Evolutionary conservation across 2,888 invertebrate genomes (phyloP).

Genomic region (Crossocerus cetratus): DNA sequence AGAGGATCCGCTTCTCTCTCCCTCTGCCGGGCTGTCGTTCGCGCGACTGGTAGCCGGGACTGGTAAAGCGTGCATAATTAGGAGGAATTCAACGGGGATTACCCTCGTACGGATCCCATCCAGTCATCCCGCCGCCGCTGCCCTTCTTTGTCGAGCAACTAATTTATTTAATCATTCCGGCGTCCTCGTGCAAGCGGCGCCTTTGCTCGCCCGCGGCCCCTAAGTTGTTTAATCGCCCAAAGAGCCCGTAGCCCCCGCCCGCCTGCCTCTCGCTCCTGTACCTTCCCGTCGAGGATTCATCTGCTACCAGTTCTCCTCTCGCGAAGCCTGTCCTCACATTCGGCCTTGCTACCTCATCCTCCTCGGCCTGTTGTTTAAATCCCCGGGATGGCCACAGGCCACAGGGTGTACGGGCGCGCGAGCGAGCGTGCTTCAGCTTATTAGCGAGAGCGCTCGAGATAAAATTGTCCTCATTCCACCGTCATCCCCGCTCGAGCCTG

Average conservation of each 20-base stretch:
- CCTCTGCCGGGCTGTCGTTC: conserved; percentile 9
- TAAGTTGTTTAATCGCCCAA: conserved; percentile 65
- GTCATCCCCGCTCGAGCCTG: too few species aligned
- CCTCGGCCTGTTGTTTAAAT: conserved; percentile 35
- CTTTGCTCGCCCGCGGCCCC: conserved; percentile 63
- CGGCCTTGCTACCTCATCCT: not conserved
- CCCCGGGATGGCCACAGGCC: conserved; percentile 15
- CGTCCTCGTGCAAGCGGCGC: conserved; percentile 65
- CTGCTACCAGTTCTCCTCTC: not conserved
- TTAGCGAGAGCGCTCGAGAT: too few species aligned
- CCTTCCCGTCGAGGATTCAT: not conserved
- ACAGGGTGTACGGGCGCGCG: not conserved
- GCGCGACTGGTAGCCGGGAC: conserved; percentile 48
- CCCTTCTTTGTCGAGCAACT: conserved; percentile 74
- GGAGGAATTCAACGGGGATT: conserved; percentile 75
- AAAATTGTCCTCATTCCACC: too few species aligned
- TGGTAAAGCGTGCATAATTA: conserved; percentile 76
- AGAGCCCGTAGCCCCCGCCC: conserved; percentile 57
- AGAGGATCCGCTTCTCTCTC: conserved; percentile 3
- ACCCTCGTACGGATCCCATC: conserved; percentile 73
- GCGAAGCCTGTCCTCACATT: too few species aligned
- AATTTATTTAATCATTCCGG: conserved; percentile 75
- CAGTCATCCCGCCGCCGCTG: conserved; percentile 70
- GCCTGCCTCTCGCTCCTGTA: conserved; percentile 10
- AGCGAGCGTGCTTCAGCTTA: not conserved